Percentiles rank a stretch among this genome's conserved stretches.
phyloP scores from a whole-genome alignment of 2,113 vertebrate species.

The Coryphaenoides rupestris region DNA sequence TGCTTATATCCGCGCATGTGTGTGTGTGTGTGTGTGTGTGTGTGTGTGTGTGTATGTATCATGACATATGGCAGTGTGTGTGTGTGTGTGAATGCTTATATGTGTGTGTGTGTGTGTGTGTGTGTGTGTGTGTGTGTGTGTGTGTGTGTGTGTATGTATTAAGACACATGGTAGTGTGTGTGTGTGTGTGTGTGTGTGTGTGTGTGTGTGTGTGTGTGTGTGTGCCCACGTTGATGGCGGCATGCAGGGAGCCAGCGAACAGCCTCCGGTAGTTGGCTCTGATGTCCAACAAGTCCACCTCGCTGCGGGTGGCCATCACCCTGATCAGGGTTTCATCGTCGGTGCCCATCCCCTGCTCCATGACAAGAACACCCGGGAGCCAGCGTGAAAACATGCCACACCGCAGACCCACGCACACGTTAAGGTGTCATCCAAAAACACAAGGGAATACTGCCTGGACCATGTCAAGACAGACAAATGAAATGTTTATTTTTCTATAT shows the following conservation, averaged over 20 bases:
- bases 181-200: background rate
- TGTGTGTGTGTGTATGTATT: too few species aligned
- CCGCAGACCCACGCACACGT: too few species aligned
- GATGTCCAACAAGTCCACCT: constrained; percentile 87
- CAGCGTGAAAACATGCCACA: too few species aligned
- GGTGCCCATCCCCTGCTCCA: constrained; percentile 82
- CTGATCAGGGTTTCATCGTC: constrained; percentile 89
- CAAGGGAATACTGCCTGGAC: too few species aligned
- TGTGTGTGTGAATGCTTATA: too few species aligned
- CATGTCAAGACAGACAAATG: too few species aligned
- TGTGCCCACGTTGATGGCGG: constrained; percentile 65
- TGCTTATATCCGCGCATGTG: too few species aligned
- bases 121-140: background rate
- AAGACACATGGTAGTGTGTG: too few species aligned
- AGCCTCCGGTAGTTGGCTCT: constrained; percentile 79
- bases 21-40: too few species aligned
- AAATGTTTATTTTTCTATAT: too few species aligned
- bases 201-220: background rate
- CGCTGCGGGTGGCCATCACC: constrained; percentile 86
- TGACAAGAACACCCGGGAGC: background rate
- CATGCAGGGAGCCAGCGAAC: constrained; percentile 82
- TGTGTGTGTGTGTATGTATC: background rate
- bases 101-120: background rate
- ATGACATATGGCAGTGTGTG: too few species aligned
- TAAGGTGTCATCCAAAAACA: too few species aligned